Evolutionary conservation across 2,797 vertebrate genomes (phyloP).

Genomic region (Thalassophryne amazonica): DNA sequence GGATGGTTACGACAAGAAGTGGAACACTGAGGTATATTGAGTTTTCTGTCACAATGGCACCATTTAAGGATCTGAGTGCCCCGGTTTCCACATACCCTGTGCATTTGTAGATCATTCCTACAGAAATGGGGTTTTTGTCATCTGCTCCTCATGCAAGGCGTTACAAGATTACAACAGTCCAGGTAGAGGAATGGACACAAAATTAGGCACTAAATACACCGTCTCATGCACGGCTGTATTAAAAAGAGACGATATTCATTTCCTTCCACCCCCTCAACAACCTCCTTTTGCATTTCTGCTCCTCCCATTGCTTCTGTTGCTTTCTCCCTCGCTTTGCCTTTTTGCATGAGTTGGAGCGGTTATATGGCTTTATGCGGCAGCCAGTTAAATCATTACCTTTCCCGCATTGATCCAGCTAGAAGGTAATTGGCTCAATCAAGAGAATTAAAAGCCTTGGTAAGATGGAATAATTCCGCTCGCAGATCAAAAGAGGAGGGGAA

Average conservation of each 20-base stretch:
- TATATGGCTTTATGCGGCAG: conserved; percentile 65
- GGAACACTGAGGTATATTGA: conserved; percentile 52
- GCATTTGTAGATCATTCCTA: conserved; percentile 70
- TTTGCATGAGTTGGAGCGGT: conserved; percentile 57
- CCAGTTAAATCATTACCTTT: conserved; percentile 77
- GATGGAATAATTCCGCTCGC: conserved; percentile 72
- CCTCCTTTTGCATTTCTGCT: conserved; percentile 32
- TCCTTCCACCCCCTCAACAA: conserved; percentile 42
- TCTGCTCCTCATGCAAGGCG: conserved; percentile 41
- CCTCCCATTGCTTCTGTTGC: background rate
- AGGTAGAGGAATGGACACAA: conserved; percentile 54
- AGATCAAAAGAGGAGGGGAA: conserved; percentile 60
- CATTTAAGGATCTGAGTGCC: conserved; percentile 72
- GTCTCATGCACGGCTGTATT: conserved; percentile 65
- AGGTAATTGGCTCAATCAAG: conserved; percentile 78
- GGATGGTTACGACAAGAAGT: conserved; percentile 43
- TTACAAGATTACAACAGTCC: conserved; percentile 46
- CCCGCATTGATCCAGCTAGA: conserved; percentile 72
- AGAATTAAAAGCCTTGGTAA: conserved; percentile 73
- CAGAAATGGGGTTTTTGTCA: conserved; percentile 57
- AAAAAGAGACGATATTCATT: conserved; percentile 70
- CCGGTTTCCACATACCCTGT: conserved; percentile 67
- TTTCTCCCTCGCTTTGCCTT: conserved; percentile 9
- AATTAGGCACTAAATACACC: conserved; percentile 68
- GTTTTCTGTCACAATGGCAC: conserved; percentile 64